Conservation (phyloP, 2,113 vertebrate genomes). For the Rhodinocichla rosea region DNA sequence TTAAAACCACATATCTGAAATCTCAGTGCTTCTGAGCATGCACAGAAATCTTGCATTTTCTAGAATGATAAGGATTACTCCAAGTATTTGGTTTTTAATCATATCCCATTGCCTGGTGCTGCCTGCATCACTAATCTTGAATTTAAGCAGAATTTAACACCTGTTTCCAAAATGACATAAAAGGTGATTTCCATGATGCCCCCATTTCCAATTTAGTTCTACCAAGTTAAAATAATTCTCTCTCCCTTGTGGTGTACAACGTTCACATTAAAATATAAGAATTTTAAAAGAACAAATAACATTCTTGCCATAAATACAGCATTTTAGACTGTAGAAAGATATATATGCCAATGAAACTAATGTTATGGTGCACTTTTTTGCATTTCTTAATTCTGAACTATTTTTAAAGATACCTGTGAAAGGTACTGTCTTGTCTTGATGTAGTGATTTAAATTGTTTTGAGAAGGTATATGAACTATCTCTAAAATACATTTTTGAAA, state of each 20-base stretch:
- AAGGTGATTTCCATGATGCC: neutral
- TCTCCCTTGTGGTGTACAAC: neutral
- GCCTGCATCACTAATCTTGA: neutral
- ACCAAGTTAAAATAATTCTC: neutral
- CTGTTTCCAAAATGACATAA: neutral
- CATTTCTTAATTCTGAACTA: neutral
- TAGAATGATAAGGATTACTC: neutral
- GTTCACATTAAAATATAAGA: neutral
- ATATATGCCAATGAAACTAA: neutral
- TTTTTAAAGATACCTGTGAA: neutral
- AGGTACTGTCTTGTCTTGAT: neutral
- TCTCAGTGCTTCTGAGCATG: neutral
- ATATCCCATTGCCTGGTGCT: neutral
- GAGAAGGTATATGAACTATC: constrained; percentile 18
- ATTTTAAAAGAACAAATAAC: neutral
- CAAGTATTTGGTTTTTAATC: neutral
- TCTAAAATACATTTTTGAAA: constrained; percentile 11
- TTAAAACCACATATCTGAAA: neutral
- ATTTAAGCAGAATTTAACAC: neutral
- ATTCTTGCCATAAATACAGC: neutral
- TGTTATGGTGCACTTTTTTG: neutral
- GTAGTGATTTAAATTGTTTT: neutral
- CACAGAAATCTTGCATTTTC: neutral
- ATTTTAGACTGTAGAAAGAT: neutral
- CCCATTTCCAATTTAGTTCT: neutral